phyloP scores from a whole-genome alignment of 2,888 invertebrate species.

The Endotricha flammealis region DNA sequence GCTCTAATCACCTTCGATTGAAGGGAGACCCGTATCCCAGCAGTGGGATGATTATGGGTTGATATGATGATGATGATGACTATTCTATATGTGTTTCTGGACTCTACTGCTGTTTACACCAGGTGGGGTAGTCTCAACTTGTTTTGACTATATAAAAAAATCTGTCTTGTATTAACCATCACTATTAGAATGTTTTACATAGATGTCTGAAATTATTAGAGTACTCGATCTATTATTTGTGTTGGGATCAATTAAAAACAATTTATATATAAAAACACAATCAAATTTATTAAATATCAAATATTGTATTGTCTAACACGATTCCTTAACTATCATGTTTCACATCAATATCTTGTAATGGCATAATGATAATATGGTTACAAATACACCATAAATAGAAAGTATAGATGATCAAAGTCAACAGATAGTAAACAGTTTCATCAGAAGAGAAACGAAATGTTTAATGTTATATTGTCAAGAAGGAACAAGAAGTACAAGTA shows the following conservation, averaged over 20 bases:
- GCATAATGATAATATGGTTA: slow-evolving; percentile 62
- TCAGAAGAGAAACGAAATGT: slow-evolving; percentile 23
- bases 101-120: too few relatives aligned
- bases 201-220: too few relatives aligned
- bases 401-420: slow-evolving; percentile 28
- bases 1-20: too few relatives aligned
- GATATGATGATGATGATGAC: too few relatives aligned
- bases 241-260: slow-evolving; percentile 35
- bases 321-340: slow-evolving; percentile 76
- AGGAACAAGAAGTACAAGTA: slow-evolving; percentile 62
- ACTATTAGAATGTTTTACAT: too few relatives aligned
- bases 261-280: slow-evolving; percentile 67
- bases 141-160: too few relatives aligned
- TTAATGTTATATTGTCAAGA: slow-evolving; percentile 60
- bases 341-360: slow-evolving; percentile 71
- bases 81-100: too few relatives aligned
- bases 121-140: too few relatives aligned
- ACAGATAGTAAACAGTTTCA: slow-evolving; percentile 17
- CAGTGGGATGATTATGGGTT: too few relatives aligned
- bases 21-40: too few relatives aligned
- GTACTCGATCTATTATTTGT: too few relatives aligned
- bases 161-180: too few relatives aligned
- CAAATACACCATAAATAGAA: slow-evolving; percentile 55
- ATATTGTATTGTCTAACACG: slow-evolving; percentile 79
- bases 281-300: slow-evolving; percentile 78